Base-by-base conservation (phyloP, 2,113 vertebrate species). In the Empidonax alnorum region DNA sequence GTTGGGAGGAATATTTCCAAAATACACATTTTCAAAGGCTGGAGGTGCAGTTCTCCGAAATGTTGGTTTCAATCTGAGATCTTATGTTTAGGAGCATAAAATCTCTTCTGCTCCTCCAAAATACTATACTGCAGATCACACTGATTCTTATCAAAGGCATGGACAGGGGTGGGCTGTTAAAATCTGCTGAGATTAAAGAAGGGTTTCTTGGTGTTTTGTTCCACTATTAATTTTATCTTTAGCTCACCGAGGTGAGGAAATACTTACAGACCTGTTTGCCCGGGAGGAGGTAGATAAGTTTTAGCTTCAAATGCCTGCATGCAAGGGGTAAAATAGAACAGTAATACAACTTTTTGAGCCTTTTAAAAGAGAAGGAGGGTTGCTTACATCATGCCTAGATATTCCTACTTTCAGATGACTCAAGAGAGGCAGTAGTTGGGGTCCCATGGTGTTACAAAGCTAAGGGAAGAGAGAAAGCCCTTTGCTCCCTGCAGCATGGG, bases 1-100 rank as follows among this genome's bases (percentile, higher is more conserved):
- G 27, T 59, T 80, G 77, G 84, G 78, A 89, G 86, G 71, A 80
- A 58, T 76, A 42, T 89, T 97, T 87, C 88, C 93, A 84, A 96
- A 91, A 67, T 63, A 55, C 79, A 74, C 91, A 67, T 56, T 69
- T 97, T 79, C 67, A 90, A 61, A 69, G 44, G 71, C 77, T 75
- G 53, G 41, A 79, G 78, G 74, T 87, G 68, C 76, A 80, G 41
- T 65, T 87, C 76, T 78, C 63, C 39, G 47, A 78, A 94, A 23
- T 1, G 2, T 42, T 84, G 65, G 41, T 96, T 94, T 87, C 59
- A 39, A 1, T 87, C 39, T 25, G 68, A 84, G 84, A 27, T 61
- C 27, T 77, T 46, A 23, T 63, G 41, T 69, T 84, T 62, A 55
- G 11, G 67, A 79, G 55, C 3, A 15, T 41, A 74, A 90, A 81